A percentile compares a stretch with the other conserved stretches of the same genome.
These are phyloP conservation scores for Pyrrhosoma nymphula DNA, from an alignment of 2,888 invertebrate genomes.

Conservation along the genomic window DNA sequence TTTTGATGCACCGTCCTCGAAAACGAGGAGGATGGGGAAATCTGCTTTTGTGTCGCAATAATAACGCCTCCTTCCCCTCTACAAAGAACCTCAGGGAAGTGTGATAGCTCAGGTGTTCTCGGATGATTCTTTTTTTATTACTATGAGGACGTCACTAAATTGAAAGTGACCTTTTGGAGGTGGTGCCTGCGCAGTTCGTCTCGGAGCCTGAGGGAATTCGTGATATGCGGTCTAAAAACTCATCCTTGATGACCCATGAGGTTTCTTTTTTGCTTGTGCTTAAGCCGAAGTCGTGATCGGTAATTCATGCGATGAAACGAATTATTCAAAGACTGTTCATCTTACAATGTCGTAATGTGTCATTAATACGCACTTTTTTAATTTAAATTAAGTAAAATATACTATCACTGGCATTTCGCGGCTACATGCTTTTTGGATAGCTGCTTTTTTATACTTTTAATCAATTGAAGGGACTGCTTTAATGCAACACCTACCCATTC, in stretches of 20 bases:
- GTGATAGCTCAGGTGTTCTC: constrained; percentile 64
- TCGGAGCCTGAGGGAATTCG: background rate
- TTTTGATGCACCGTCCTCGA: constrained; percentile 45
- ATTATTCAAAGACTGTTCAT: background rate
- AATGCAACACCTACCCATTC: no score
- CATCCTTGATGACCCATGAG: background rate
- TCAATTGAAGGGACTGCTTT: no score
- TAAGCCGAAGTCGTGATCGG: background rate
- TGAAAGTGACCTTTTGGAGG: constrained; percentile 34
- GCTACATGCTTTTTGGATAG: no score
- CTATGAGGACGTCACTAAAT: background rate
- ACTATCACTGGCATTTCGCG: no score
- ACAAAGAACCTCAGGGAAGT: background rate
- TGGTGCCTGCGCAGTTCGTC: background rate
- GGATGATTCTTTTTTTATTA: constrained; percentile 3
- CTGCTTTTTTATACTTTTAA: no score
- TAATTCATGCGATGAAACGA: background rate
- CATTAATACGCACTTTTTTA: no score
- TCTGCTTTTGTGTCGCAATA: constrained; percentile 30
- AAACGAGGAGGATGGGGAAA: background rate
- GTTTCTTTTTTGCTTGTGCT: background rate
- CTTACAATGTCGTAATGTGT: no score
- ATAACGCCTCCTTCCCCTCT: background rate
- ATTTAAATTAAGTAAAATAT: no score
- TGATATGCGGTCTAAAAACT: constrained; percentile 5